Conservation (phyloP, 2,888 invertebrate species). For the Phengaris arion region DNA sequence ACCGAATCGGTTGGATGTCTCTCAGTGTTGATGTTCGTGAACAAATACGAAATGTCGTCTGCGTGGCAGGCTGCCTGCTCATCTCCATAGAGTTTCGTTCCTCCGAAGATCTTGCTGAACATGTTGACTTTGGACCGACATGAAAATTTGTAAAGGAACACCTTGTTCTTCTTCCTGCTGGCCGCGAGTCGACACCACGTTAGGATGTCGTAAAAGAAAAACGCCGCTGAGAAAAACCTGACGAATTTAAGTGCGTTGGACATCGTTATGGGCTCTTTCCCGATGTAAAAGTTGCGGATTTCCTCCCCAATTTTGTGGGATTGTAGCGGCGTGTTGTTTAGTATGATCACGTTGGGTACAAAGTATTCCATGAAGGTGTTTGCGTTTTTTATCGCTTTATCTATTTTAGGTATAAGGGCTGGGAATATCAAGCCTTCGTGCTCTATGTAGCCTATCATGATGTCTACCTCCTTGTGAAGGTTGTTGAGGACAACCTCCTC, state of each 20-base stretch:
- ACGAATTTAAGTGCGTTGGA: constrained; percentile 44
- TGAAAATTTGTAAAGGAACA: constrained; percentile 55
- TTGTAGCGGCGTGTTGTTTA: constrained; percentile 44
- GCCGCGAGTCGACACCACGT: constrained; percentile 46
- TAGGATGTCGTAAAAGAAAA: constrained; percentile 47
- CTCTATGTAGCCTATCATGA: constrained; percentile 84
- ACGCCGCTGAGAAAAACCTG: constrained; percentile 44
- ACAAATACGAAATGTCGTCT: constrained; percentile 42
- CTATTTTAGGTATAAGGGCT: constrained; percentile 33
- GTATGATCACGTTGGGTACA: constrained; percentile 47
- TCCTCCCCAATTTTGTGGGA: constrained; percentile 51
- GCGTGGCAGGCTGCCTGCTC: constrained; percentile 33
- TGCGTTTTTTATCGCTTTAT: constrained; percentile 43
- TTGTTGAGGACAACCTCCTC: too few relatives aligned
- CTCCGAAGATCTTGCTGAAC: constrained; percentile 38
- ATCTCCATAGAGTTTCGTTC: constrained; percentile 31
- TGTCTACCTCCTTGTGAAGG: constrained; percentile 75
- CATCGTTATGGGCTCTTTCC: constrained; percentile 43
- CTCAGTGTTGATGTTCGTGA: constrained; percentile 36
- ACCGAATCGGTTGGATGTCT: constrained; percentile 45
- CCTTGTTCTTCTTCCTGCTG: constrained; percentile 44
- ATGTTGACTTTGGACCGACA: constrained; percentile 54
- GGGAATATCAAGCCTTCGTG: constrained; percentile 80
- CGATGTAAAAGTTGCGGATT: constrained; percentile 51
- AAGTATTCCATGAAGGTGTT: constrained; percentile 51